phyloP scores from a whole-genome alignment of 2,797 vertebrate genomes.

The Dendrocincla tyrannina region DNA sequence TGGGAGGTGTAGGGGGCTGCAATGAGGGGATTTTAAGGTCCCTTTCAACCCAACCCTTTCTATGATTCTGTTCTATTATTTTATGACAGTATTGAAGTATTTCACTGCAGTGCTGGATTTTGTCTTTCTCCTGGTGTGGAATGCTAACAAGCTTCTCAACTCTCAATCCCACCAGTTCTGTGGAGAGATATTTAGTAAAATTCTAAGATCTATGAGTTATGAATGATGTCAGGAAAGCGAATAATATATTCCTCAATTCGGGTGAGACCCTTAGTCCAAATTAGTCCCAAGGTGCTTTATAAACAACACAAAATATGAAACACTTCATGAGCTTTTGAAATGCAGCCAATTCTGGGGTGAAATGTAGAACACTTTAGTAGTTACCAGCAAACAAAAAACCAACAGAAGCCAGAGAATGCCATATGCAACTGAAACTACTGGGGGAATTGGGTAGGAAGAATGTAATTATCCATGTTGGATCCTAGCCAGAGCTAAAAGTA shows the following conservation, averaged over 20 bases:
- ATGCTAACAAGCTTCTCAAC: neutral
- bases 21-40: neutral
- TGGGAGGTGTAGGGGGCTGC: neutral
- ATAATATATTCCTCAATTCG: neutral
- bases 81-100: neutral
- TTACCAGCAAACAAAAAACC: neutral
- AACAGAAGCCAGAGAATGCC: conserved; percentile 18
- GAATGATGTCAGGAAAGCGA: neutral
- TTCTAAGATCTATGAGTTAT: neutral
- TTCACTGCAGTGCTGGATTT: neutral
- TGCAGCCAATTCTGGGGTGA: neutral
- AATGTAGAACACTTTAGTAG: neutral
- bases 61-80: neutral
- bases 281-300: neutral
- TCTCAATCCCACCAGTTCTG: neutral
- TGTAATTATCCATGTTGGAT: conserved; percentile 24
- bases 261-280: neutral
- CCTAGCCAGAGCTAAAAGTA: conserved; percentile 28
- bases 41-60: neutral
- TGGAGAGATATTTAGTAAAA: neutral
- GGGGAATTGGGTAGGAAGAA: conserved; percentile 24
- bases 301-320: neutral
- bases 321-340: neutral
- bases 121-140: neutral
- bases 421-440: conserved; percentile 18